Evolutionary conservation across 64 coral and sea anemone genomes (phyloP), one percentile per base, ranked within the genome.

Genomic region (Acropora yongei): DNA sequence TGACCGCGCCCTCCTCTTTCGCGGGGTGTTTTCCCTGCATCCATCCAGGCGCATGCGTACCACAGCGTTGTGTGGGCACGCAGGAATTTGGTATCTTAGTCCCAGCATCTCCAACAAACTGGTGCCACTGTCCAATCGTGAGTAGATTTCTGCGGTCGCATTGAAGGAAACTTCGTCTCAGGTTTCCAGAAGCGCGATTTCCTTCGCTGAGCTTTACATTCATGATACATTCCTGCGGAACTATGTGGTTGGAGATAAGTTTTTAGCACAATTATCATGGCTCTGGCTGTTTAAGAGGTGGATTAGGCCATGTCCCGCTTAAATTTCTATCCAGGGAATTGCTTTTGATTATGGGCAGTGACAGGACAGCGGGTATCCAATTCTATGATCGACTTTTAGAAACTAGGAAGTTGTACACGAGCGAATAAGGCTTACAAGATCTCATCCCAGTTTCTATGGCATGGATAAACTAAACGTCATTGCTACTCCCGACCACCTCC

Each of bases 21-120:
- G 66, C 68, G 16, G 84, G 91, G 49, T 93, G 91, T 4, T 51
- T 47, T 12, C 86, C 91, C 9, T 88, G 47, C 69, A 93, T 51
- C 91, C 91, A 93, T 9, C 91, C 91, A n/a, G 91, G 75, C n/a
- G 85, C 91, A 39, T 88, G 67, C 1, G 77, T 81, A 4, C 79
- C 87, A 17, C 91, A 93, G 16, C 84, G 91, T 6, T 93, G 41
- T 19, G 72, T 71, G 6, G 91, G 91, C 5, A 87, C 76, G 17
- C 57, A 45, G 86, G 91, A 88, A 48, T 88, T 87, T 12, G 91
- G 91, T 39, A 93, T 93, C 87, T 93, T 93, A 5, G 72, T 76
- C 0, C 91, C 85, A 2, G 60, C 61, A 6, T 68, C 51, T 11
- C 85, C 85, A 3, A 58, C 80, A 58, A 93, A 93, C 69, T 87